phyloP scores from a whole-genome alignment of 2,888 invertebrate genomes.

The Drosophila maculinotata region DNA sequence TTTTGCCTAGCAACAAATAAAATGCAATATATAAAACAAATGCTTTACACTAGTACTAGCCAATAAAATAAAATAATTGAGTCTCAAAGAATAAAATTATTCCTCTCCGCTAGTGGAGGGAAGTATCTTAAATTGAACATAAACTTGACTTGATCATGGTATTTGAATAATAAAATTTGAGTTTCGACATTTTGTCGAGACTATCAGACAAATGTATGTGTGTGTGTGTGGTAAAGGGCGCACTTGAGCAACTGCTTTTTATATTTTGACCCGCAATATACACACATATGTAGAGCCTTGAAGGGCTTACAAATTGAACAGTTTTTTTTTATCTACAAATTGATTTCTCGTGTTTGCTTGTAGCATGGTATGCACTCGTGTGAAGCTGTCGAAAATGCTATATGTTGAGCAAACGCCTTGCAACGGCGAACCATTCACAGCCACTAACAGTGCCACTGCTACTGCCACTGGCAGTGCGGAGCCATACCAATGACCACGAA shows the following conservation, averaged over 20 bases:
- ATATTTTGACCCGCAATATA: background rate
- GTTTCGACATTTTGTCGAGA: too few species aligned
- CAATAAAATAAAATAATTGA: too few species aligned
- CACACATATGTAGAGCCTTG: conserved; percentile 1
- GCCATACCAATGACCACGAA: conserved; percentile 38
- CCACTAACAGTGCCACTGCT: conserved; percentile 6
- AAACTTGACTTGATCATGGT: too few species aligned
- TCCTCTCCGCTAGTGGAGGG: too few species aligned
- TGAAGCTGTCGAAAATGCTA: conserved; percentile 44
- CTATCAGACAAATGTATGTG: background rate
- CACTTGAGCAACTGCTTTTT: background rate
- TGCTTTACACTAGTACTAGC: conserved; percentile 2
- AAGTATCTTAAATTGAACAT: too few species aligned
- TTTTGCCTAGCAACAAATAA: background rate
- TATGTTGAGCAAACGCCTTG: conserved; percentile 23
- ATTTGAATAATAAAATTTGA: too few species aligned
- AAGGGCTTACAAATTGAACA: conserved; percentile 18
- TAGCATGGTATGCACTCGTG: conserved; percentile 18
- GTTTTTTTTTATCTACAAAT: conserved; percentile 62
- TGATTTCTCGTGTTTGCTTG: conserved; percentile 65
- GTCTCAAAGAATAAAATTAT: too few species aligned
- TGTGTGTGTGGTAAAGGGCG: background rate
- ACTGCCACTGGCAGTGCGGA: conserved; percentile 17
- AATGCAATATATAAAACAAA: conserved; percentile 4
- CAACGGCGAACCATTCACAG: conserved; percentile 34